Base-by-base conservation (phyloP, 2,113 vertebrate species). In the Junco hyemalis region DNA sequence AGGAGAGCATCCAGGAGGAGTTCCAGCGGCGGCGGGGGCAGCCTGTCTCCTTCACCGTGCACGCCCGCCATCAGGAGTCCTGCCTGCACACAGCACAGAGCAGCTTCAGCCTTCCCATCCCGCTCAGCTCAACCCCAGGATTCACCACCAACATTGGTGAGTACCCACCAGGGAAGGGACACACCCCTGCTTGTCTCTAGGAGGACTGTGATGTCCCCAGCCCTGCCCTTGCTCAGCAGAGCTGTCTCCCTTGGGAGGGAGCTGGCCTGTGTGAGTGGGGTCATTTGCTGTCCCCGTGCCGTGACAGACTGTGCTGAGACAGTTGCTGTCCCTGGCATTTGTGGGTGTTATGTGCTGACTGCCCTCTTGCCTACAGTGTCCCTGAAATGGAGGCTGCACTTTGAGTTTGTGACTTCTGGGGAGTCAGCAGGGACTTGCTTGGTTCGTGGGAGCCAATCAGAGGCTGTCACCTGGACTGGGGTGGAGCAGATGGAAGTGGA, bases 1-100 rank as follows among this genome's bases (percentile, higher is more conserved):
- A 99, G 93, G 99, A 99, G 93, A 98, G 98, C 85, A 98, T 99
- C 80, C 98, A 99, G 95, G 97, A 98, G 88, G 98, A 98, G 86
- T 99, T 98, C 96, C 99, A 99, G 96, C 98, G 98, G 20, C 98
- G 98, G 17, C 97, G 98, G 0, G 98, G 98, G 11, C 98, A 99
- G 92, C 96, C 98, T 0, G 70, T 98, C 54, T 98, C 98, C 45
- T 98, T 99, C 87, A 98, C 98, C 1, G 98, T 98, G 11, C 99
- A 99, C 0, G 99, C 99, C 3, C 98, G 99, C 9, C 99, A 99
- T 96, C 96, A 99, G 86, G 99, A 99, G 97, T 98, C 99, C 88
- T 99, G 99, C 95, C 98, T 99, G n/a, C 99, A 99, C 97, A 99
- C 99, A 0, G 98, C 99, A 4, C 98, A 98, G 96, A 99, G 98